Percentiles rank a stretch among this genome's conserved stretches.
These are phyloP conservation scores for Perca schrenkii DNA, from an alignment of 2,113 vertebrate genomes.

Conservation along the genomic window DNA sequence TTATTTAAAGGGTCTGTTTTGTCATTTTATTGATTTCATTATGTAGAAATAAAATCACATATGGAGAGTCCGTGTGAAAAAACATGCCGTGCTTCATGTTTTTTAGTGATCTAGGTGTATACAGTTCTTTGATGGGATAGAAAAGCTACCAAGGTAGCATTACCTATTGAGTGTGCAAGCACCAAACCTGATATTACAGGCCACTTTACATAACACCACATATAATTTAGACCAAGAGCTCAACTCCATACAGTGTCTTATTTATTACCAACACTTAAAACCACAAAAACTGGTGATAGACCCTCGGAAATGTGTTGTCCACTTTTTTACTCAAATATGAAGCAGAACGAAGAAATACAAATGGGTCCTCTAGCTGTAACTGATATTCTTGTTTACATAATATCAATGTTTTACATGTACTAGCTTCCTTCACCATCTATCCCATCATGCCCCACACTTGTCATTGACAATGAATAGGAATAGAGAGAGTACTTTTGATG, in stretches of 20 bases:
- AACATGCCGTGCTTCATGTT: neutral
- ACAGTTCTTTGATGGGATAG: neutral
- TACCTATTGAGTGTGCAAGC: neutral
- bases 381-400: neutral
- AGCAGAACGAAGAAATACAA: neutral
- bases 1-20: neutral
- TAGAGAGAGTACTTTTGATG: constrained; percentile 39
- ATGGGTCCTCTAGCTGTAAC: neutral
- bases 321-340: neutral
- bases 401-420: constrained; percentile 8
- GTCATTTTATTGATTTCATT: neutral
- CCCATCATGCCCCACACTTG: constrained; percentile 34
- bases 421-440: constrained; percentile 20
- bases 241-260: neutral
- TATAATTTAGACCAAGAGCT: neutral
- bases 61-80: neutral
- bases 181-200: constrained; percentile 9
- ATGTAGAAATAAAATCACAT: neutral
- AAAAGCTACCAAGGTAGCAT: neutral
- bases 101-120: neutral
- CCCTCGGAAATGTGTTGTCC: neutral
- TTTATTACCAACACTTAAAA: neutral
- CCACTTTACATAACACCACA: neutral
- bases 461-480: constrained; percentile 12
- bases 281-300: neutral